Evolutionary conservation across 2,888 invertebrate species (phyloP), one percentile per base, ranked within the genome.

Genomic region (Notodonta ziczac): DNA sequence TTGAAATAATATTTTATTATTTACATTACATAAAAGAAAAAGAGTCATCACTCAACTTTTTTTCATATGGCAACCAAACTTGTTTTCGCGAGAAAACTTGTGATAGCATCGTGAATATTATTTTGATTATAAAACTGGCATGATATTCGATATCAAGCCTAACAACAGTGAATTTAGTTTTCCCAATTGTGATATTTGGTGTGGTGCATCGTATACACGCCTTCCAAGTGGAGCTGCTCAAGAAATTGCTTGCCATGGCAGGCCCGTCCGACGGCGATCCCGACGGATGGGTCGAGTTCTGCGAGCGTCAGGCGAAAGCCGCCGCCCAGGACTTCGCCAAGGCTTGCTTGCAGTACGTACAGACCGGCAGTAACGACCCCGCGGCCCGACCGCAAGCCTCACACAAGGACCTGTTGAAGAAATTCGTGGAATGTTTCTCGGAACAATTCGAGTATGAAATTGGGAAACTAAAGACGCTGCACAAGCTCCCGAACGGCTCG

Each of bases 291-390:
- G 95, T 95, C 83, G 97, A 97, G 87, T 97, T 97, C 88, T 97
- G 97, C 91, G 97, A 97, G 89, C 96, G 97, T 86, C 98, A 98
- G 91, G 97, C 97, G 64, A 96, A 96, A 80, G 95, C 96, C 66
- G 97, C 98, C 62, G 97, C 97, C 65, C 96, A 97, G 80, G 97
- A 98, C 90, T 98, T 98, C 89, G 97, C 98, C 77, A 97, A 97
- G 90, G 97, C 97, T 78, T 97, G 97, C 89, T 95, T 97, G 72
- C 96, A 96, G 73, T 97, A 96, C 83, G 95, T 97, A 68, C 96
- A 96, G 76, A 94, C 96, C 56, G 96, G 96, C 82, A 87, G 96
- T 67, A 94, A 95, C 44, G 97, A 97, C 74, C 94, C 94, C 74
- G 94, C 95, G 24, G 70, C 78, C 39, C 94, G 96, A 65, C 92